Evolutionary conservation across 2,113 vertebrate genomes (phyloP).

Genomic region (Tragelaphus buxtoni): DNA sequence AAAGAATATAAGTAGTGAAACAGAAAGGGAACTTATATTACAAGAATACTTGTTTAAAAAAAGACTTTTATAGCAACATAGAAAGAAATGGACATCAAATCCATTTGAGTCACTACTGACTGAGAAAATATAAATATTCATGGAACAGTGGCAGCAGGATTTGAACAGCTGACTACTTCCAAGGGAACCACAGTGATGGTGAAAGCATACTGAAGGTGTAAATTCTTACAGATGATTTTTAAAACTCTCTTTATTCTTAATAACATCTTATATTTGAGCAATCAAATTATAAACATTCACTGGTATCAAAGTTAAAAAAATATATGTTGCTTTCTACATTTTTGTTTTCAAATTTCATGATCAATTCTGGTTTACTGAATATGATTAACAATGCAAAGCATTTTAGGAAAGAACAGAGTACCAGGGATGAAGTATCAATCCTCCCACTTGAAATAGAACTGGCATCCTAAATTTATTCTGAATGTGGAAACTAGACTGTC

Average conservation of each 20-base stretch:
- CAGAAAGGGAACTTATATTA: not conserved
- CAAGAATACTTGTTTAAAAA: not conserved
- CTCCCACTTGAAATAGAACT: not conserved
- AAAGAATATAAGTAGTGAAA: not conserved
- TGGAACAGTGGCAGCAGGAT: not conserved
- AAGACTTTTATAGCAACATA: not conserved
- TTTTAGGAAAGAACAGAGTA: not conserved
- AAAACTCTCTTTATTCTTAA: not conserved
- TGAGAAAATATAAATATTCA: not conserved
- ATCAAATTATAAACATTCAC: not conserved
- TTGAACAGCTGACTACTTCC: not conserved
- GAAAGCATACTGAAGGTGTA: not conserved
- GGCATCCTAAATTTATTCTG: not conserved
- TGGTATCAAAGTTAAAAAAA: not conserved
- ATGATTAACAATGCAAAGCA: not conserved
- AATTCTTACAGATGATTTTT: not conserved
- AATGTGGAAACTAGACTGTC: not conserved
- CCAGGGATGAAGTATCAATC: not conserved
- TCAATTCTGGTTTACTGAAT: not conserved
- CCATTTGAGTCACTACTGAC: not conserved
- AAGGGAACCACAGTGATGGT: not conserved
- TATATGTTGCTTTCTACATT: not conserved
- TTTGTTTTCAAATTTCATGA: not conserved
- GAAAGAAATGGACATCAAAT: not conserved
- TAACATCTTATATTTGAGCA: not conserved